Percentiles rank a stretch among this genome's conserved stretches.
Conservation (phyloP, 2,888 invertebrate genomes). For the Chrysopilus asiliformis region DNA sequence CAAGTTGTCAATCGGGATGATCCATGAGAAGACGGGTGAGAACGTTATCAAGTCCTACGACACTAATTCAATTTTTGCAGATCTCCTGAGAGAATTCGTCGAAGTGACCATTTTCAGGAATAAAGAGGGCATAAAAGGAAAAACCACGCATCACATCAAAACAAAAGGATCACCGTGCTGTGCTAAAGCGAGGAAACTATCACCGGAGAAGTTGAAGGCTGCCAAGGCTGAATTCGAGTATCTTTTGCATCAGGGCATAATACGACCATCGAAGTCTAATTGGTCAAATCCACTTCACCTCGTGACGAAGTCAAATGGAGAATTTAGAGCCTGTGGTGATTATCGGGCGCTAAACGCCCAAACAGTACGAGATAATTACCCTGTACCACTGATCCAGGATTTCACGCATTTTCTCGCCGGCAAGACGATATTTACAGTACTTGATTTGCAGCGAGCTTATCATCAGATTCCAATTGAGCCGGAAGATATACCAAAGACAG, state of each 20-base stretch:
- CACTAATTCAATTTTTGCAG: not conserved
- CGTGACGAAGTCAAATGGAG: conserved; percentile 18
- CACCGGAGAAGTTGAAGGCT: not conserved
- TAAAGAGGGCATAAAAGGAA: not conserved
- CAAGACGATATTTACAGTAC: not conserved
- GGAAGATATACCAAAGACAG: not conserved
- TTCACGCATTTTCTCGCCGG: not conserved
- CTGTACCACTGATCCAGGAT: not conserved
- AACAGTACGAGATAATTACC: not conserved
- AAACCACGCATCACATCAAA: too few species aligned
- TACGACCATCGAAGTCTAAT: conserved; percentile 25
- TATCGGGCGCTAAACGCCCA: not conserved
- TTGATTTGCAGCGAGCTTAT: not conserved
- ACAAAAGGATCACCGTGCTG: too few species aligned
- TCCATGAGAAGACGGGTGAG: too few species aligned
- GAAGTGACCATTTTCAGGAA: not conserved
- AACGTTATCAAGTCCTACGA: not conserved
- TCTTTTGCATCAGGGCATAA: too few species aligned
- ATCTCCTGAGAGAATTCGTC: too few species aligned
- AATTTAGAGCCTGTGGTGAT: not conserved
- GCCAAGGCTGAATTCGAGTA: too few species aligned
- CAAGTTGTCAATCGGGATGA: conserved; percentile 6
- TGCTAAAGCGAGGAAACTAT: not conserved
- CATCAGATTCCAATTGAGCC: not conserved
- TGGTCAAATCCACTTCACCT: conserved; percentile 31